Evolutionary conservation across 2,797 vertebrate genomes (phyloP).

Genomic region (Atherinosoma microstoma): DNA sequence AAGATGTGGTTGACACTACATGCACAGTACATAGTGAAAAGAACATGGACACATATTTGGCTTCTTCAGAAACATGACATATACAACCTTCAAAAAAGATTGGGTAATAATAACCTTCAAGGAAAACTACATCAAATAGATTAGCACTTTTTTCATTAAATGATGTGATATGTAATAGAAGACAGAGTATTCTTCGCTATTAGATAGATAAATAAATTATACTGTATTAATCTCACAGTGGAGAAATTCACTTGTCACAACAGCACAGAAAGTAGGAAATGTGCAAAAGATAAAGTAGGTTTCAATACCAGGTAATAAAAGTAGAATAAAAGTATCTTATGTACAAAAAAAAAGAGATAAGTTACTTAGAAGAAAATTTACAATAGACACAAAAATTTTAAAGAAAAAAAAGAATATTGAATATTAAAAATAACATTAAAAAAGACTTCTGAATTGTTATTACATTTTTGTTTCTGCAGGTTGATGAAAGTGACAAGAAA

Average conservation of each 20-base stretch:
- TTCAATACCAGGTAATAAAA: no score
- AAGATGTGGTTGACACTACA: slow-evolving; percentile 43
- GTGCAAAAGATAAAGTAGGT: no score
- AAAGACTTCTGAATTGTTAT: not conserved
- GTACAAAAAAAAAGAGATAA: no score
- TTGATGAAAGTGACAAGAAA: slow-evolving; percentile 27
- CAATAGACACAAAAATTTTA: no score
- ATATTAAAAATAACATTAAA: no score
- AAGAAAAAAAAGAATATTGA: no score
- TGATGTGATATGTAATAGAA: not conserved
- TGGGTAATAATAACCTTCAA: not conserved
- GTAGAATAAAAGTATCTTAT: no score
- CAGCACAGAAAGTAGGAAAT: no score
- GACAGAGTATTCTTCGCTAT: not conserved
- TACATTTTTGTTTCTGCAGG: slow-evolving; percentile 52
- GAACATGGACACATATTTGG: slow-evolving; percentile 44
- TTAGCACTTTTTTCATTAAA: not conserved
- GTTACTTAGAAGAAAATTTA: no score
- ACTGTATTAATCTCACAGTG: no score
- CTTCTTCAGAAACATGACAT: slow-evolving; percentile 8
- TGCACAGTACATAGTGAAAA: slow-evolving; percentile 36
- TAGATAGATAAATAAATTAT: no score
- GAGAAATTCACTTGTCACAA: no score
- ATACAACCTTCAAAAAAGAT: slow-evolving; percentile 6
- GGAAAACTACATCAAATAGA: slow-evolving; percentile 2